Percentiles rank a stretch among this genome's conserved stretches.
These are phyloP conservation scores for Eulithis prunata DNA, from an alignment of 2,888 invertebrate genomes.

Conservation along the genomic window DNA sequence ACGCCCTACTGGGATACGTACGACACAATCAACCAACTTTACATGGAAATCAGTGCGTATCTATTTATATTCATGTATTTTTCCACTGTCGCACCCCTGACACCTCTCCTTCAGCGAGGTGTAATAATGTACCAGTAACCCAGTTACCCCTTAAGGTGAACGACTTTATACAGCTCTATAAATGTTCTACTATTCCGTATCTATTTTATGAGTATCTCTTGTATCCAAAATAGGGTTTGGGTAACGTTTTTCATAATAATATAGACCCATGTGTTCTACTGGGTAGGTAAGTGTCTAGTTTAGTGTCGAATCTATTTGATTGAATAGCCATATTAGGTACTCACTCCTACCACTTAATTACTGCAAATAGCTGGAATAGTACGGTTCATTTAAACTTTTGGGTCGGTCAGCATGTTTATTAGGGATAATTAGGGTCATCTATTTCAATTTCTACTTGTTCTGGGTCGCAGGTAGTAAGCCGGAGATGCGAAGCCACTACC, in stretches of 20 bases:
- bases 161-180: slow-evolving; percentile 14
- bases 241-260: no score
- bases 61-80: slow-evolving; percentile 39
- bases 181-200: not conserved
- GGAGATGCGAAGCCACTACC: slow-evolving; percentile 94
- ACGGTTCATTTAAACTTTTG: slow-evolving; percentile 60
- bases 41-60: slow-evolving; percentile 90
- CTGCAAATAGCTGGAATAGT: slow-evolving; percentile 29
- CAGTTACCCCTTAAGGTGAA: slow-evolving; percentile 28
- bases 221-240: not conserved
- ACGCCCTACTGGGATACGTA: slow-evolving; percentile 95
- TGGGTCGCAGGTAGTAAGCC: slow-evolving; percentile 85
- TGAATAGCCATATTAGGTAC: slow-evolving; percentile 22
- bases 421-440: slow-evolving; percentile 53
- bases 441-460: slow-evolving; percentile 56
- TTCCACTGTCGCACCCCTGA: slow-evolving; percentile 30
- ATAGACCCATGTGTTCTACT: no score
- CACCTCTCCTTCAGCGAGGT: slow-evolving; percentile 25
- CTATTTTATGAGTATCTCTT: not conserved
- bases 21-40: slow-evolving; percentile 95
- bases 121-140: slow-evolving; percentile 29
- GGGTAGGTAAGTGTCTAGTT: no score
- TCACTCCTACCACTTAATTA: slow-evolving; percentile 35
- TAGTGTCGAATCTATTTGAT: slow-evolving; percentile 9
- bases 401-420: slow-evolving; percentile 47